A percentile compares a stretch with the other conserved stretches of the same genome.
These are phyloP conservation scores for Lapara coniferarum DNA, from an alignment of 2,888 invertebrate species.

Conservation along the genomic window DNA sequence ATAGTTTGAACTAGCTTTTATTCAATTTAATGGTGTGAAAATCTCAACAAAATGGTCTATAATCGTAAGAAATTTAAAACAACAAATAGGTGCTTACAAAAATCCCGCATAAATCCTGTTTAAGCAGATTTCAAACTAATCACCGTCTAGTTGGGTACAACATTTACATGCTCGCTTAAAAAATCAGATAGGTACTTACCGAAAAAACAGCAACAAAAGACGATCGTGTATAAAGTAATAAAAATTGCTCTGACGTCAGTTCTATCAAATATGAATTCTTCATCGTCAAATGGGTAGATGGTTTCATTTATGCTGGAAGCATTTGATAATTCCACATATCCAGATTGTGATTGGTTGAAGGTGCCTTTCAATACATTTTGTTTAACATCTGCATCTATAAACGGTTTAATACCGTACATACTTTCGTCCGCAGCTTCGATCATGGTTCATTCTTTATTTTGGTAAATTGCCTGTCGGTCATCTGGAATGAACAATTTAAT, in stretches of 20 bases:
- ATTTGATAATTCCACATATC: constrained; percentile 38
- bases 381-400: constrained; percentile 56
- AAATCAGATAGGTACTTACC: constrained; percentile 82
- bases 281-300: constrained; percentile 59
- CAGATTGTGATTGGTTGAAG: constrained; percentile 47
- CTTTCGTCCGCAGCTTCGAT: constrained; percentile 46
- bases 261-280: constrained; percentile 90
- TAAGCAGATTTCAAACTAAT: constrained; percentile 22
- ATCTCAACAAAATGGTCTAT: neutral
- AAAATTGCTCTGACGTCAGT: constrained; percentile 89
- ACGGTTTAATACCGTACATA: constrained; percentile 59
- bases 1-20: no score
- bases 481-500: constrained; percentile 54
- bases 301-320: constrained; percentile 57
- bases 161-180: constrained; percentile 12
- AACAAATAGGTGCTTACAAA: neutral
- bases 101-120: neutral
- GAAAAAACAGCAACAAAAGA: constrained; percentile 92
- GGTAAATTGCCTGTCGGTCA: constrained; percentile 45
- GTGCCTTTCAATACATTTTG: constrained; percentile 49
- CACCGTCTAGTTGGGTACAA: neutral
- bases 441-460: constrained; percentile 43
- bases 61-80: neutral
- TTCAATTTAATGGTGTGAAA: neutral
- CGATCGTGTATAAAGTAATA: constrained; percentile 89